A percentile compares a stretch with the other conserved stretches of the same genome.
These are phyloP conservation scores for Agapornis canus DNA, from an alignment of 2,797 vertebrate species.

Conservation along the genomic window DNA sequence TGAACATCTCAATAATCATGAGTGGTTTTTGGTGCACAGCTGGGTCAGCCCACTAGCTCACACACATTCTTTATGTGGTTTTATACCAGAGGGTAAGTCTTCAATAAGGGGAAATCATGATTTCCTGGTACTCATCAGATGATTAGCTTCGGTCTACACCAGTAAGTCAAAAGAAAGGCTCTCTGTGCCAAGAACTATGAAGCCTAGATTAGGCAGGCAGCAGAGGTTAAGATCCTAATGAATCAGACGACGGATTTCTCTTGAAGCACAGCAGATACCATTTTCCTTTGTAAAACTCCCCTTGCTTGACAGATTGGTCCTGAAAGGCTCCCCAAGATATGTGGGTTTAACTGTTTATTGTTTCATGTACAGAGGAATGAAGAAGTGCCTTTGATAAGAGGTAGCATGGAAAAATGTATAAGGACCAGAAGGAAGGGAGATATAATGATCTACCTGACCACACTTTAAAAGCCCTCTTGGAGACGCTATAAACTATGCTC, in stretches of 20 bases:
- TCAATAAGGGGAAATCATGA: background rate
- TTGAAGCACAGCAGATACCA: background rate
- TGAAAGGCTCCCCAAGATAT: slow-evolving; percentile 22
- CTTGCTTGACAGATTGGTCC: slow-evolving; percentile 10
- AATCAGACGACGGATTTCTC: slow-evolving; percentile 11
- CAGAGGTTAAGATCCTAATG: background rate
- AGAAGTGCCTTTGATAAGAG: slow-evolving; percentile 1
- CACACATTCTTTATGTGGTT: background rate
- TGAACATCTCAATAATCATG: background rate
- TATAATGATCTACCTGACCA: background rate
- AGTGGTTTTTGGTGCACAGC: background rate
- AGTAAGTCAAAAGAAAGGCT: background rate
- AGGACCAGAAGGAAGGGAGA: background rate
- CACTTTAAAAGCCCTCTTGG: background rate
- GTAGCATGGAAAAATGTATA: background rate
- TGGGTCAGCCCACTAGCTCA: background rate
- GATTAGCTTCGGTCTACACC: background rate
- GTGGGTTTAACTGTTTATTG: slow-evolving; percentile 14
- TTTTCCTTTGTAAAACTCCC: background rate
- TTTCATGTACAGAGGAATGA: background rate
- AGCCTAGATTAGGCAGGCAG: slow-evolving; percentile 12
- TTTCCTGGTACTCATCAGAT: background rate
- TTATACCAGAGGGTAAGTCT: background rate
- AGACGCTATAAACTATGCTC: background rate
- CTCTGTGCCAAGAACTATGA: background rate